Base-by-base conservation (phyloP, 2,888 invertebrate genomes). In the Ormyrus labotus region DNA sequence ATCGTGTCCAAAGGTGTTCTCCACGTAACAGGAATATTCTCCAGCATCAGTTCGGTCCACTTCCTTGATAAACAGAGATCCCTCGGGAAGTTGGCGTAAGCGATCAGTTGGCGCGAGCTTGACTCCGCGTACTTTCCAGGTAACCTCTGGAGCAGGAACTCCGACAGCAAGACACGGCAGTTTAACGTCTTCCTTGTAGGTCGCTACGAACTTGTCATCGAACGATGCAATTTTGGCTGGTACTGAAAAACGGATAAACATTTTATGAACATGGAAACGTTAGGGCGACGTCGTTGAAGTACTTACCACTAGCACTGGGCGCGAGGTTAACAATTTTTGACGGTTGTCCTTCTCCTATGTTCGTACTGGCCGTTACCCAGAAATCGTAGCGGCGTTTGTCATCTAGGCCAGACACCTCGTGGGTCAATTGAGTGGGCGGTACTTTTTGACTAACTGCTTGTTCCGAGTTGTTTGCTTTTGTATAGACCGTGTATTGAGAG, bases 151-250 rank as follows among this genome's bases (percentile, higher is more conserved):
- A 68, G 95, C 94, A 13, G 98, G 98, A 51, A 97, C 95, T 13
- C 98, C 98, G 61, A 98, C 98, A 73, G 97, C 96, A 47, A 97
- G 93, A 87, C 98, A 98, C 0, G 97, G 97, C 87, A 98, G 92
- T 86, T 96, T 96, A 0, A 98, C 96, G 86, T 97, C 96, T 92
- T 97, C 96, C 91, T 97, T 96, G 92, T 96, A 97, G 0, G 96
- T 97, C 10, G 97, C 96, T 82, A 96, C 96, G 90, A 98, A 96
- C n/a, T 95, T 95, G 89, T 96, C 96, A 88, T 98, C 97, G 91
- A 98, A 98, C 0, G 98, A 98, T 64, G 98, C 97, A 86, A 98
- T 98, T 90, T 96, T 96, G 1, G 98, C 98, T 65, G 98, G 96
- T 79, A 97, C 98, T 96, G 89, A 6, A 2, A 11, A 47, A 64